A percentile compares a stretch with the other conserved stretches of the same genome.
phyloP scores from a whole-genome alignment of 2,888 invertebrate genomes.

The Ceraclea dissimilis region DNA sequence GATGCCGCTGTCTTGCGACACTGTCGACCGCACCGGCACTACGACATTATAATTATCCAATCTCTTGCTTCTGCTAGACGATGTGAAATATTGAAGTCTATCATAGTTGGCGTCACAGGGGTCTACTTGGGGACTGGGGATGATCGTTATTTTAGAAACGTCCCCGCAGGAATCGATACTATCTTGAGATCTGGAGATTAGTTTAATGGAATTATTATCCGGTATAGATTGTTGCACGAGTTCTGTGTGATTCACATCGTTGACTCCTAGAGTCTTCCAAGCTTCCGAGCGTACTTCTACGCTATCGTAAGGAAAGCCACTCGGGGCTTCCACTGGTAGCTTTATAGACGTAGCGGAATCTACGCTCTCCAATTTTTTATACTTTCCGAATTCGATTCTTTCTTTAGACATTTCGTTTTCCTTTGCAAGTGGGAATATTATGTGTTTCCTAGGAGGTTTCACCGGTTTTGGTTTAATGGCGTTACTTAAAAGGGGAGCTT shows the following conservation, averaged over 20 bases:
- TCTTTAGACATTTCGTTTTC: constrained; percentile 38
- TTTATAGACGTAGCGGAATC: constrained; percentile 41
- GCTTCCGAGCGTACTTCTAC: constrained; percentile 72
- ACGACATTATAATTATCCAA: constrained; percentile 64
- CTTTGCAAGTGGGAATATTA: constrained; percentile 31
- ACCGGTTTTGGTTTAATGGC: constrained; percentile 54
- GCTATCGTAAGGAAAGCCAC: constrained; percentile 58
- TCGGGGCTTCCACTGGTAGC: constrained; percentile 31
- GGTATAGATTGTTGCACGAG: constrained; percentile 42
- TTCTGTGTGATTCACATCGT: constrained; percentile 66
- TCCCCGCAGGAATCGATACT: constrained; percentile 43
- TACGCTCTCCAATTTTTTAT: constrained; percentile 43
- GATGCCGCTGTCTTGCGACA: constrained; percentile 36
- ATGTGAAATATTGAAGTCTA: constrained; percentile 72
- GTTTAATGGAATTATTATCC: constrained; percentile 43
- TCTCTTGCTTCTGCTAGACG: constrained; percentile 58
- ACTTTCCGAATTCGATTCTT: constrained; percentile 47
- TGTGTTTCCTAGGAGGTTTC: constrained; percentile 55
- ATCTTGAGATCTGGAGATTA: constrained; percentile 47
- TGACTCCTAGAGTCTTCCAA: constrained; percentile 73
- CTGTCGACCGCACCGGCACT: constrained; percentile 52
- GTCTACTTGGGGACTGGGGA: constrained; percentile 43
- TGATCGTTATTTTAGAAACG: constrained; percentile 49
- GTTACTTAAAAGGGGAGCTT: constrained; percentile 35
- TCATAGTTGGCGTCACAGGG: constrained; percentile 63